These are phyloP conservation scores for Progne subis DNA, from an alignment of 2,113 vertebrate species.

Conservation along the genomic window DNA sequence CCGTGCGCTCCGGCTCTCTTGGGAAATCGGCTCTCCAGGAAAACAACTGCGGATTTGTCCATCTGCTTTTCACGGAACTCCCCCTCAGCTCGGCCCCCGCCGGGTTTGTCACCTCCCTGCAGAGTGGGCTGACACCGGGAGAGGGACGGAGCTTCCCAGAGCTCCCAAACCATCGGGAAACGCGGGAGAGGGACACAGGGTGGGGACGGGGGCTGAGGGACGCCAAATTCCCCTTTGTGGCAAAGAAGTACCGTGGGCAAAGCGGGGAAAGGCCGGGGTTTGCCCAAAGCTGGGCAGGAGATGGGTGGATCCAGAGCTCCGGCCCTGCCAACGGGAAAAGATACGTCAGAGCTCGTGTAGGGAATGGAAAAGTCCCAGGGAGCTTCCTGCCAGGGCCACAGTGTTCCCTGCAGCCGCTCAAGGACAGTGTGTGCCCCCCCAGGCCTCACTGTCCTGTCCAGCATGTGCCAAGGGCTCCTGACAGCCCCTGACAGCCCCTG, in stretches of 20 bases:
- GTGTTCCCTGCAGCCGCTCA: background rate
- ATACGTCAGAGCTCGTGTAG: background rate
- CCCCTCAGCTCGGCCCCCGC: too few relatives aligned
- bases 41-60: background rate
- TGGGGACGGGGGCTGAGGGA: too few relatives aligned
- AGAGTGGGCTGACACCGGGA: background rate
- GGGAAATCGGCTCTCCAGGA: background rate
- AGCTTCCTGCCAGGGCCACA: background rate
- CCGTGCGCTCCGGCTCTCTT: accelerated
- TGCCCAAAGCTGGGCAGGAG: background rate
- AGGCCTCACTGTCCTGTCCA: background rate
- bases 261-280: accelerated
- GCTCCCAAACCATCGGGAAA: background rate
- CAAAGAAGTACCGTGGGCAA: background rate
- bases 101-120: background rate
- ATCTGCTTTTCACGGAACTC: background rate
- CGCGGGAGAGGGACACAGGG: background rate
- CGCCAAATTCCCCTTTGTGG: background rate
- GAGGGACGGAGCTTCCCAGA: background rate
- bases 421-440: background rate
- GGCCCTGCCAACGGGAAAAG: background rate
- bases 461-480: accelerated
- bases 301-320: background rate
- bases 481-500: background rate
- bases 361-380: constrained; percentile 39